phyloP scores from a whole-genome alignment of 2,113 vertebrate genomes.

The Chaetodon trifascialis region DNA sequence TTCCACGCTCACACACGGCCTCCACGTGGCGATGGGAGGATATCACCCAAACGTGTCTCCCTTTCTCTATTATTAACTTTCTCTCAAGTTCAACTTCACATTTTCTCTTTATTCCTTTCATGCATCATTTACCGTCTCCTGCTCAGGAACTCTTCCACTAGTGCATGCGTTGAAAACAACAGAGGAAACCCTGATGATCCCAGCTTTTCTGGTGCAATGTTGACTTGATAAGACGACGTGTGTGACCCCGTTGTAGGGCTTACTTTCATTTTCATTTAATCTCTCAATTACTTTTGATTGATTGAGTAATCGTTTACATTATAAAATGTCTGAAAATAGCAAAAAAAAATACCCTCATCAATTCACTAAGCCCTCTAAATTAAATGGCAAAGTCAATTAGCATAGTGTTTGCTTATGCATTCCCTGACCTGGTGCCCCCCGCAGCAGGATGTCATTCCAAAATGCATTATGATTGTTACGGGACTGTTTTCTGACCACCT shows the following conservation, averaged over 20 bases:
- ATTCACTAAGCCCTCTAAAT: background rate
- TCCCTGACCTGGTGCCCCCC: background rate
- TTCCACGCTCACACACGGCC: conserved; percentile 4
- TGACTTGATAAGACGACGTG: background rate
- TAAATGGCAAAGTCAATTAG: background rate
- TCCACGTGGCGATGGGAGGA: background rate
- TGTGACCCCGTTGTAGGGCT: background rate
- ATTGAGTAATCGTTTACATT: background rate
- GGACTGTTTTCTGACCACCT: background rate
- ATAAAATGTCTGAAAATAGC: background rate
- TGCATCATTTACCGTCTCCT: conserved; percentile 39
- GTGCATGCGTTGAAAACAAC: background rate
- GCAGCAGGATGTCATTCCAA: background rate
- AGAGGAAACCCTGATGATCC: background rate
- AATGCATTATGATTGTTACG: background rate
- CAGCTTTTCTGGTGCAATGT: background rate
- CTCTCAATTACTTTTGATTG: too few relatives aligned
- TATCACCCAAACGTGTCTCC: conserved; percentile 12
- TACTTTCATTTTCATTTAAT: too few relatives aligned
- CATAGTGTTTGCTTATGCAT: background rate
- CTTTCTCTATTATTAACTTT: conserved; percentile 6
- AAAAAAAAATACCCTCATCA: background rate
- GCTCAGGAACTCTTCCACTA: conserved; percentile 8
- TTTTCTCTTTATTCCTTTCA: conserved; percentile 24
- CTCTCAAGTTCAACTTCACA: conserved; percentile 16